Evolutionary conservation across 1,140 invertebrate genomes (phyloP).

Genomic region (Drosophila orosa): DNA sequence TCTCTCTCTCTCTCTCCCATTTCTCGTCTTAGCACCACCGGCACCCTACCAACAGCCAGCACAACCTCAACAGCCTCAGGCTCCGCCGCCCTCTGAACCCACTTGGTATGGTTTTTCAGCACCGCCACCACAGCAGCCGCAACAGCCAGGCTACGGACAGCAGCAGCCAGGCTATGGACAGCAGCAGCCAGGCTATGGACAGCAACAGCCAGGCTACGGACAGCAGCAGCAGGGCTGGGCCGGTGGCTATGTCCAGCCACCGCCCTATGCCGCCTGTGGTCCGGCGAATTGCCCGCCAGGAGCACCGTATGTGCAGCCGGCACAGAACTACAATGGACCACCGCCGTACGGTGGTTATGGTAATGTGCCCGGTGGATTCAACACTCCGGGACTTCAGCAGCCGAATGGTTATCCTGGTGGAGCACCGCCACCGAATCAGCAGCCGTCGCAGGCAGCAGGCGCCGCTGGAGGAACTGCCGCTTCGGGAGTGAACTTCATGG

Average conservation of each 20-base stretch:
- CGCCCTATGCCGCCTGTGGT: constrained; percentile 59
- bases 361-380: constrained; percentile 67
- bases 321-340: constrained; percentile 49
- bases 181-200: constrained; percentile 35
- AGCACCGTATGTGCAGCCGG: constrained; percentile 49
- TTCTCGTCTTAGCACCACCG: constrained; percentile 62
- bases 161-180: constrained; percentile 10
- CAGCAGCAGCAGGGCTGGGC: constrained; percentile 49
- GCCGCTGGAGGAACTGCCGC: constrained; percentile 40
- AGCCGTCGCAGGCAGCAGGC: constrained; percentile 35
- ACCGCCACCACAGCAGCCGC: constrained; percentile 67
- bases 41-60: constrained; percentile 40
- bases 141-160: constrained; percentile 11
- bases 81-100: constrained; percentile 53
- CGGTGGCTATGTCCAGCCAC: constrained; percentile 68
- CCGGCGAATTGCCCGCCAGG: constrained; percentile 46
- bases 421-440: constrained; percentile 41
- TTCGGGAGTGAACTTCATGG: constrained; percentile 68
- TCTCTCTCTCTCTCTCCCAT: constrained; percentile 26
- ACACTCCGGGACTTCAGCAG: constrained; percentile 59
- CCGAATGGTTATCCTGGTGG: constrained; percentile 48
- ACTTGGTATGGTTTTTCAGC: constrained; percentile 82
- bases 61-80: constrained; percentile 40
- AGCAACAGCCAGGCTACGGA: constrained; percentile 59
- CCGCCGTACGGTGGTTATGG: constrained; percentile 54